A percentile compares a stretch with the other conserved stretches of the same genome.
phyloP scores from a whole-genome alignment of 64 coral and sea anemone genomes.

The Stichodactyla mertensii region DNA sequence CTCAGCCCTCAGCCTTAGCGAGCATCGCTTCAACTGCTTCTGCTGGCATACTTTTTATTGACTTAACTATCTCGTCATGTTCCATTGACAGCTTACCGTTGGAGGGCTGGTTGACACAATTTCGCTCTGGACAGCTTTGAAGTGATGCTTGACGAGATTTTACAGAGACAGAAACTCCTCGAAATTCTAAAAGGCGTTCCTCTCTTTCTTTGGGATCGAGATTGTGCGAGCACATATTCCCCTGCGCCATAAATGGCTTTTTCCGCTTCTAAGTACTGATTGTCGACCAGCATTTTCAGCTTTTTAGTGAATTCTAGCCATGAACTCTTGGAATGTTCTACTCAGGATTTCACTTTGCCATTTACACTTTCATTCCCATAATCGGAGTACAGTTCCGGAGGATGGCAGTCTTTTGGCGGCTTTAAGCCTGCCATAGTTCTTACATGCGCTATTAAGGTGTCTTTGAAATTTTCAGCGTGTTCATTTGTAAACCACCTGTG shows the following conservation, averaged over 20 bases:
- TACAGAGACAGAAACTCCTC: neutral
- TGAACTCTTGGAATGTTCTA: conserved; percentile 27
- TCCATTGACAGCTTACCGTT: conserved; percentile 14
- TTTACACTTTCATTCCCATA: conserved; percentile 36
- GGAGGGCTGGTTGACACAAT: neutral
- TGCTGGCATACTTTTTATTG: conserved; percentile 33
- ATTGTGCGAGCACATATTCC: conserved; percentile 33
- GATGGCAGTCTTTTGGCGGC: neutral
- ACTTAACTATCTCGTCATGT: conserved; percentile 9
- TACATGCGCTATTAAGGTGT: conserved; percentile 15
- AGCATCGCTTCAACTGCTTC: conserved; percentile 30
- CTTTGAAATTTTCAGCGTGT: conserved; percentile 33
- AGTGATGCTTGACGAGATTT: neutral
- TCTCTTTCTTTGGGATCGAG: conserved; percentile 29
- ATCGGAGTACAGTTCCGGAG: conserved; percentile 29
- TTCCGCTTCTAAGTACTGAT: conserved; percentile 31
- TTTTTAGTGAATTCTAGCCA: conserved; percentile 2
- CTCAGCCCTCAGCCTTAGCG: conserved; percentile 23
- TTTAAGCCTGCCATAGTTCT: conserved; percentile 14
- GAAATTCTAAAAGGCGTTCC: conserved; percentile 4
- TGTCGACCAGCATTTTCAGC: conserved; percentile 6
- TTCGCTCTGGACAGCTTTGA: neutral
- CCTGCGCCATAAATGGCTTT: conserved; percentile 35
- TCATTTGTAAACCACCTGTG: conserved; percentile 30
- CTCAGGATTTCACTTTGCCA: conserved; percentile 29